Evolutionary conservation across 1,140 invertebrate genomes (phyloP).

Genomic region (Episyrphus balteatus): DNA sequence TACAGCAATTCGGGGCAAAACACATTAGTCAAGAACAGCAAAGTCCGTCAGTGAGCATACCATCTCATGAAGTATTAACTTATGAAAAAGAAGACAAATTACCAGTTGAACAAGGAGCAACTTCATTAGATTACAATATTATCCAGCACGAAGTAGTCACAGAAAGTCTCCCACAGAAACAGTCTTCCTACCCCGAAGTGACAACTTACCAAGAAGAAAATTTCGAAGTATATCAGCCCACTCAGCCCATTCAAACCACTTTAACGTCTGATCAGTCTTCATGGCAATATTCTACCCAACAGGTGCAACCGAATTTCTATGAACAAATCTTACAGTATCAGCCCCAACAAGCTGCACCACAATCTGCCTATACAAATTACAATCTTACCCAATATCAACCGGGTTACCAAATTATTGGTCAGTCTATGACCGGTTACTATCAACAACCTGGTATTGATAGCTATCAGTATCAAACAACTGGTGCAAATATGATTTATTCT

Average conservation of each 20-base stretch:
- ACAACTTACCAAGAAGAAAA: conserved; percentile 10
- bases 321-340: conserved; percentile 33
- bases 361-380: conserved; percentile 7
- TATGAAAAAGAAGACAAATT: not conserved
- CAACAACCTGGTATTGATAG: conserved; percentile 3
- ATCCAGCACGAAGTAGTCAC: not conserved
- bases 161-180: conserved; percentile 5
- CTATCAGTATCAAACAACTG: too few relatives aligned
- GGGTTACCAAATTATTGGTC: too few relatives aligned
- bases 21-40: not conserved
- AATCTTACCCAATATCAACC: conserved; percentile 16
- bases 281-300: too few relatives aligned
- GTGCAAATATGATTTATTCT: not conserved
- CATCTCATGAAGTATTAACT: not conserved
- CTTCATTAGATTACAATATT: conserved; percentile 4
- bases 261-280: not conserved
- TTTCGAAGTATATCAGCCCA: conserved; percentile 1
- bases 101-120: not conserved
- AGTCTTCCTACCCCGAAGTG: conserved; percentile 10
- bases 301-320: conserved; percentile 18
- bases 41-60: not conserved
- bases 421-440: conserved; percentile 17
- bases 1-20: conserved; percentile 2
- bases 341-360: not conserved
- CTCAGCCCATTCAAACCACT: not conserved